These are phyloP conservation scores for Chelmon rostratus DNA, from an alignment of 2,797 vertebrate species.

Conservation along the genomic window DNA sequence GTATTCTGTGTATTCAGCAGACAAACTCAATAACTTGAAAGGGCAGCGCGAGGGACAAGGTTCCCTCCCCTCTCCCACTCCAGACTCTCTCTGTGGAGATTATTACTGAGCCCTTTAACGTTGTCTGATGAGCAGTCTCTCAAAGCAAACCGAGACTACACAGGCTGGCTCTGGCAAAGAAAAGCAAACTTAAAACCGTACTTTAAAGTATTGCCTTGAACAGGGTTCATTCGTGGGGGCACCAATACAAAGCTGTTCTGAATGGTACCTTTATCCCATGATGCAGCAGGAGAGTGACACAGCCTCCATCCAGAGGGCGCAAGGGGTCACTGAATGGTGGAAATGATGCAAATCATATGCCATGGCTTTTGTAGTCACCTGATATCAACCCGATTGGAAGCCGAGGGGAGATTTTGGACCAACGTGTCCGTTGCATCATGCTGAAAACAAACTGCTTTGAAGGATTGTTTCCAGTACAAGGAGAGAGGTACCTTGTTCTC, in stretches of 20 bases:
- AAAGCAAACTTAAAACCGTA: constrained; percentile 48
- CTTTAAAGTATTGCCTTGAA: constrained; percentile 58
- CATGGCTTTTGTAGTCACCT: too few relatives aligned
- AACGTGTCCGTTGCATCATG: too few relatives aligned
- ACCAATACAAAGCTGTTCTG: too few relatives aligned
- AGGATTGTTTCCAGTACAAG: constrained; percentile 57
- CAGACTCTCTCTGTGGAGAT: constrained; percentile 64
- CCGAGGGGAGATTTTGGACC: too few relatives aligned
- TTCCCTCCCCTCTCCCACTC: constrained; percentile 56
- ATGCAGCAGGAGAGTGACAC: too few relatives aligned
- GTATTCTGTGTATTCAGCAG: constrained; percentile 75
- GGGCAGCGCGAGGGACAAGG: constrained; percentile 69
- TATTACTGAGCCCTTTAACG: constrained; percentile 68
- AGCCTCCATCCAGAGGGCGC: too few relatives aligned
- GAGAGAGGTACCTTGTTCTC: constrained; percentile 14
- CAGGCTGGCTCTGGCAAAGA: constrained; percentile 20
- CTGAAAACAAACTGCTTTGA: constrained; percentile 40
- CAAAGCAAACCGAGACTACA: constrained; percentile 31
- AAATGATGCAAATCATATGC: too few relatives aligned
- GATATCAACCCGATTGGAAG: too few relatives aligned
- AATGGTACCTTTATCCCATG: too few relatives aligned
- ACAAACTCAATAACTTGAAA: constrained; percentile 81
- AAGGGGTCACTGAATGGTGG: too few relatives aligned
- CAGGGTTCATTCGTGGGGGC: too few relatives aligned
- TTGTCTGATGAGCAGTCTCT: constrained; percentile 58